Evolutionary conservation across 2,797 vertebrate species (phyloP), one percentile per base, ranked within the genome.

Genomic region (Enteromius afrohamiltoni): DNA sequence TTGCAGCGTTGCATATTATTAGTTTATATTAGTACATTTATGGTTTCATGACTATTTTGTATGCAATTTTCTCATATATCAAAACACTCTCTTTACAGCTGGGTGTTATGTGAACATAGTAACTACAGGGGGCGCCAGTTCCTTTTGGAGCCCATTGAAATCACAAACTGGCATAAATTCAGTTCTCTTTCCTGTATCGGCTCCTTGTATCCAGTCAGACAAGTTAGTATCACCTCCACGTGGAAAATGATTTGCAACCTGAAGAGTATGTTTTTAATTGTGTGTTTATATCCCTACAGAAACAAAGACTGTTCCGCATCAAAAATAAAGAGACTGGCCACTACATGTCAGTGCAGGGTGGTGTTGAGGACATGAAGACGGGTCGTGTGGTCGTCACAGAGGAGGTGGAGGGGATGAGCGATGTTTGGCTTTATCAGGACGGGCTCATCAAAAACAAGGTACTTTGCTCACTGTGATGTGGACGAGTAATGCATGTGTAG

Each of bases 401-500:
- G 26, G 89, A 94, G 73, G 90, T 88, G 3, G 95, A 97, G 34
- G 93, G 93, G 19, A 93, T 91, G 90, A 96, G 91, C 71, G 96
- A 95, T 26, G 0, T 97, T 87, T 99, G 97, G 97, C 97, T 94
- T 93, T 99, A 97, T 21, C 95, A 98, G 88, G 95, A 97, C 0
- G 98, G 98, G 16, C 90, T 97, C 64, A 91, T 99, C 70, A 99
- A 98, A 90, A 98, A 94, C 93, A 98, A 98, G 95, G 98, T 99
- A 3, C 16, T 65, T 65, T 19, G 6, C 16, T 19, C 60, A 17
- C 60, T 14, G 31, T 8, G 26, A 64, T 1, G 62, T 17, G 62
- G 6, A 31, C 3, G 60, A 8, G 14, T 64, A 31, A 85, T 53
- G 34, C 4, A 21, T 53, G 14, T 37, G 23, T 31, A 14, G 26